Percentiles rank a stretch among this genome's conserved stretches.
Conservation (phyloP, 2,113 vertebrate genomes). For the Falco punctatus region DNA sequence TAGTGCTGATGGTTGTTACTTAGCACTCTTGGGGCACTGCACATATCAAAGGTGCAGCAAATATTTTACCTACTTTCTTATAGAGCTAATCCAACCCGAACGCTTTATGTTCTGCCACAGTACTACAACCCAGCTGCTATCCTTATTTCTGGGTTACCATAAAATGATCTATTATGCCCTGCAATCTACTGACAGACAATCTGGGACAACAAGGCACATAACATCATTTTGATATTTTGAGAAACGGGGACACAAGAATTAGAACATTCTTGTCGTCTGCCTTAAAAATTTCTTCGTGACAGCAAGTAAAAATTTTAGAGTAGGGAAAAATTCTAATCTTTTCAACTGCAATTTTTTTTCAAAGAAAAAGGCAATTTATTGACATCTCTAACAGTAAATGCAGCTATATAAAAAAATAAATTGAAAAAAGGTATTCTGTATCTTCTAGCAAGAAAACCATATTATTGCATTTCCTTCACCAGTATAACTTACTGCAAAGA, state of each 20-base stretch:
- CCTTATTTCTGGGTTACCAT: constrained; percentile 40
- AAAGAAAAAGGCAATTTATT: background rate
- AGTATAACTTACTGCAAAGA: background rate
- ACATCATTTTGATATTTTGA: constrained; percentile 67
- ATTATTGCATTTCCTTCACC: background rate
- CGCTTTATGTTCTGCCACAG: background rate
- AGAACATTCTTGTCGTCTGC: constrained; percentile 58
- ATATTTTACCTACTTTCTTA: background rate
- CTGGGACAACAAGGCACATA: constrained; percentile 18
- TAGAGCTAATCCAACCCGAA: background rate
- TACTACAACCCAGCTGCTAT: background rate
- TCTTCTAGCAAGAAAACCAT: background rate
- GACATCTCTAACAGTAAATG: background rate
- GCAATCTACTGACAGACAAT: constrained; percentile 3
- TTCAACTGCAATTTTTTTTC: background rate
- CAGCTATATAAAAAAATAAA: background rate
- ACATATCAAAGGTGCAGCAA: background rate
- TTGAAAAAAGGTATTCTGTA: background rate
- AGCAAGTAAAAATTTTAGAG: background rate
- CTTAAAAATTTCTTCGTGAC: background rate
- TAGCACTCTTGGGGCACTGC: background rate
- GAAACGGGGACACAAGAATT: constrained; percentile 72
- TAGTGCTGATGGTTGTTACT: background rate
- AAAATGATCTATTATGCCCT: background rate
- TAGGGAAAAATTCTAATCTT: background rate